Evolutionary conservation across 2,113 vertebrate genomes (phyloP).

Genomic region (Tamias sibiricus): DNA sequence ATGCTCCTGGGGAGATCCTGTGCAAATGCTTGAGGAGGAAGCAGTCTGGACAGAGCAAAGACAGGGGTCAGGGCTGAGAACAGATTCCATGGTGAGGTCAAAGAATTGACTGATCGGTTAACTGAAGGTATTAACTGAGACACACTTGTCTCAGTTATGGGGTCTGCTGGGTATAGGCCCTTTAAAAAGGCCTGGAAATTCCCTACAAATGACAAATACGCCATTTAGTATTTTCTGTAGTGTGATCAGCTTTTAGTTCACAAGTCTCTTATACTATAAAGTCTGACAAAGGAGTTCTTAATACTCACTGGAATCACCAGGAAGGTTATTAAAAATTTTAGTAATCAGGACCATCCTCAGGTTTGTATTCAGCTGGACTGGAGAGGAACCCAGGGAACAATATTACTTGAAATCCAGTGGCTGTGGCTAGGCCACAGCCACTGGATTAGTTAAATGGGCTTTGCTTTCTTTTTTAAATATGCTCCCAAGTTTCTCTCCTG

Average conservation of each 20-base stretch:
- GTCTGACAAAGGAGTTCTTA: not conserved
- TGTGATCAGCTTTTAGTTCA: not conserved
- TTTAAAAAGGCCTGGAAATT: not conserved
- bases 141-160: rapidly evolving
- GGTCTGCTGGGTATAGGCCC: not conserved
- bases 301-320: not conserved
- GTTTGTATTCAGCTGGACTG: not conserved
- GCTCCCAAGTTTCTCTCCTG: not conserved
- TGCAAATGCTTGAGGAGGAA: no score
- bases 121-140: not conserved
- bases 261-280: not conserved
- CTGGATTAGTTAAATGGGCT: not conserved
- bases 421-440: not conserved
- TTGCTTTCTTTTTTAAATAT: constrained; percentile 38
- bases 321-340: not conserved
- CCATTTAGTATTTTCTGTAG: not conserved
- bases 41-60: not conserved
- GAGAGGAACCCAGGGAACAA: not conserved
- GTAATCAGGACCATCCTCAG: not conserved
- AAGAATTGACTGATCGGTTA: not conserved
- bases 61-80: not conserved
- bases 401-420: not conserved
- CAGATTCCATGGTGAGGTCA: rapidly evolving
- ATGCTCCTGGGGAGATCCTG: not conserved
- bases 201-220: not conserved